Percentiles rank a stretch among this genome's conserved stretches.
phyloP scores from a whole-genome alignment of 1,140 invertebrate genomes.

The Ceratosolen solmsi region DNA sequence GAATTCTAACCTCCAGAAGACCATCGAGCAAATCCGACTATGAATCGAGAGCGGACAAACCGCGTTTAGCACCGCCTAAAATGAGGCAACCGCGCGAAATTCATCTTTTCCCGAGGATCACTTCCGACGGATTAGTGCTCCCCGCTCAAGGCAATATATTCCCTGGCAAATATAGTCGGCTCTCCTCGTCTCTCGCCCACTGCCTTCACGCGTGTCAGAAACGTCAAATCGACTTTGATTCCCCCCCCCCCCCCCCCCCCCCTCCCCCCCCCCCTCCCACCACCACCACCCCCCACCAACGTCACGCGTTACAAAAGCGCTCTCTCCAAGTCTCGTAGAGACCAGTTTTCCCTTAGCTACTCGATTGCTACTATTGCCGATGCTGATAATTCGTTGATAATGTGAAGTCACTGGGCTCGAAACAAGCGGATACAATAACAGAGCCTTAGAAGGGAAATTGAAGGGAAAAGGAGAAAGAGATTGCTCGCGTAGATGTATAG shows the following conservation, averaged over 20 bases:
- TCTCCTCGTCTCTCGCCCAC: background rate
- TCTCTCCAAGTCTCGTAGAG: background rate
- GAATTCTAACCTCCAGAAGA: constrained; percentile 31
- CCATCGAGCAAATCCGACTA: constrained; percentile 11
- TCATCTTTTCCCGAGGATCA: constrained; percentile 34
- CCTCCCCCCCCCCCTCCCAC: background rate
- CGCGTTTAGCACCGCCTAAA: background rate
- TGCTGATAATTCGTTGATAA: background rate
- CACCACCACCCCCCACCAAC: background rate
- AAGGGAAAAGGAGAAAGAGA: too few species aligned
- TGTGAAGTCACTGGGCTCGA: background rate
- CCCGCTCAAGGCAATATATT: constrained; percentile 45
- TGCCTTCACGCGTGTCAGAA: background rate
- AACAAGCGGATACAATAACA: constrained; percentile 31
- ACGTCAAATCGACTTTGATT: constrained; percentile 21
- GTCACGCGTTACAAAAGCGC: constrained; percentile 4
- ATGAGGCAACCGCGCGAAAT: constrained; percentile 38
- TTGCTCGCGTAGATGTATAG: background rate
- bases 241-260: too few species aligned
- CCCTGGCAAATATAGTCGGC: constrained; percentile 11
- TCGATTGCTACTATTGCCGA: background rate
- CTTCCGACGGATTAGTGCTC: constrained; percentile 31
- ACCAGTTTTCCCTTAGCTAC: background rate
- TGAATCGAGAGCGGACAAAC: background rate
- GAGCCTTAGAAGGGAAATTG: background rate